Conservation (phyloP, 2,888 invertebrate species). For the Trimorus sp. region DNA sequence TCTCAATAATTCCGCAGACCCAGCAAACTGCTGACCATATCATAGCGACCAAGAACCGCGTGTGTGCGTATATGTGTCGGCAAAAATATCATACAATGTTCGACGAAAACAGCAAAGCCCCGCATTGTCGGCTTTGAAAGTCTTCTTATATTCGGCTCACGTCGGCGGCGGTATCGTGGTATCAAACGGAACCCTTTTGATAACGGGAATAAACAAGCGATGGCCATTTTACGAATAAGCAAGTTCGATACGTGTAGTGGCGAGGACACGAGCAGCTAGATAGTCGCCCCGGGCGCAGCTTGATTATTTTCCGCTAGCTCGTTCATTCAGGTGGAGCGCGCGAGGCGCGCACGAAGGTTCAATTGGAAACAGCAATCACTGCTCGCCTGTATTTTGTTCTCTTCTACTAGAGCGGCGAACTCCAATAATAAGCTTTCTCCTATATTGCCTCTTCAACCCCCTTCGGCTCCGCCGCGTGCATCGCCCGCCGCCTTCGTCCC, state of each 20-base stretch:
- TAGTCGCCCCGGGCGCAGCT: slow-evolving; percentile 80
- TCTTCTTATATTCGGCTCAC: slow-evolving; percentile 59
- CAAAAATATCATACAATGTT: slow-evolving; percentile 57
- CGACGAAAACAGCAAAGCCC: slow-evolving; percentile 57
- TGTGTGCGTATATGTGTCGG: not conserved
- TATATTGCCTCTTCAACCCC: slow-evolving; percentile 81
- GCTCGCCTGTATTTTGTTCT: slow-evolving; percentile 81
- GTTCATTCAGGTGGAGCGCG: slow-evolving; percentile 81
- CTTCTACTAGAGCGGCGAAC: slow-evolving; percentile 78
- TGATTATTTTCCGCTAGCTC: slow-evolving; percentile 82
- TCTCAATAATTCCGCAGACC: no score
- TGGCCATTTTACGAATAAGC: slow-evolving; percentile 58
- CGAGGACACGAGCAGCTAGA: slow-evolving; percentile 70
- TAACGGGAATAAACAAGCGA: slow-evolving; percentile 55
- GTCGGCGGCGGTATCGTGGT: slow-evolving; percentile 42
- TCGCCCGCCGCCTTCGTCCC: slow-evolving; percentile 67
- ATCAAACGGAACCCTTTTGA: slow-evolving; percentile 59
- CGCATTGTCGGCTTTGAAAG: slow-evolving; percentile 60
- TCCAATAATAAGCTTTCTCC: slow-evolving; percentile 82
- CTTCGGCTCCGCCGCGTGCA: slow-evolving; percentile 67
- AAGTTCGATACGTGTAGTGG: slow-evolving; percentile 63
- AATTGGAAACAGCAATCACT: slow-evolving; percentile 82
- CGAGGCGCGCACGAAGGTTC: slow-evolving; percentile 78
- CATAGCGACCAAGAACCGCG: no score
- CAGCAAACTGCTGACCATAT: no score